Percentiles rank a stretch among this genome's conserved stretches.
phyloP scores from a whole-genome alignment of 2,113 vertebrate genomes.

The Epinephelus moara region DNA sequence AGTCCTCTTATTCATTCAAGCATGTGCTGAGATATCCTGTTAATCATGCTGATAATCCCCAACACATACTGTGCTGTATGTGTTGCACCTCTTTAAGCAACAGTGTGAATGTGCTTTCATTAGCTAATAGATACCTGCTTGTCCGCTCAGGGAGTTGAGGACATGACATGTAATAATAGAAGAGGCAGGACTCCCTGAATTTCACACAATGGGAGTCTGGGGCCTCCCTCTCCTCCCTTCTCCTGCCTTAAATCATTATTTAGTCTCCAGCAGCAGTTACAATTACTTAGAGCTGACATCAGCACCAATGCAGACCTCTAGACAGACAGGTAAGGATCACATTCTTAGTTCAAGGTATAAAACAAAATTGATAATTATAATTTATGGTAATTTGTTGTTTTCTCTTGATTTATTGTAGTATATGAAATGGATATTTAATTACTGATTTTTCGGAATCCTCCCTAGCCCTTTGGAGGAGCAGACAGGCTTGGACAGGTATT shows the following conservation, averaged over 20 bases:
- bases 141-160: conserved; percentile 21
- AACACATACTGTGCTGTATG: conserved; percentile 7
- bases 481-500: conserved; percentile 47
- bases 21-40: conserved; percentile 28
- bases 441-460: conserved; percentile 22
- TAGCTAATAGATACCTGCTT: conserved; percentile 52
- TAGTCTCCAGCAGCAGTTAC: conserved; percentile 20
- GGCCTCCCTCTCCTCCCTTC: conserved; percentile 9
- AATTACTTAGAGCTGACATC: conserved; percentile 12
- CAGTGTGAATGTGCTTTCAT: conserved; percentile 52
- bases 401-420: conserved; percentile 9
- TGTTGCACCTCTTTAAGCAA: conserved; percentile 11
- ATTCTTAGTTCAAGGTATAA: background rate
- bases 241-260: conserved; percentile 29
- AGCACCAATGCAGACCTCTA: conserved; percentile 5
- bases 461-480: conserved; percentile 24
- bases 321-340: conserved; percentile 2
- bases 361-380: background rate
- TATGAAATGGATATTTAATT: background rate
- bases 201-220: conserved; percentile 26
- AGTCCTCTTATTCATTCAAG: background rate
- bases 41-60: conserved; percentile 62
- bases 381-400: background rate
- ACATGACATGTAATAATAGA: conserved; percentile 69
- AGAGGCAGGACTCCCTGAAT: conserved; percentile 27